Evolutionary conservation across 2,888 invertebrate genomes (phyloP).

Genomic region (Ornithoptera alexandrae): DNA sequence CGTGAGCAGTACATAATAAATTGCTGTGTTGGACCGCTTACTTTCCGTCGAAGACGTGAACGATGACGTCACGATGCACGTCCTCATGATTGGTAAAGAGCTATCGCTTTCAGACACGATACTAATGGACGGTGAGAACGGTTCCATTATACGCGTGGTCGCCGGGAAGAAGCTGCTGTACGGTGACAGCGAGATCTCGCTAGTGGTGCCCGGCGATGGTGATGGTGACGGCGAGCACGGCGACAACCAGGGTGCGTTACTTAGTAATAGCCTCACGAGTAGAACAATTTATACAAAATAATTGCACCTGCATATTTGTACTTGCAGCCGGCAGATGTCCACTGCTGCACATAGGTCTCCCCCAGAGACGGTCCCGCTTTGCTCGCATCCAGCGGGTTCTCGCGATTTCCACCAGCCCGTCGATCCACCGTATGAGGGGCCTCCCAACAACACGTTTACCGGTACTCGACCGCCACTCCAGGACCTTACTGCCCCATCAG

Average conservation of each 20-base stretch:
- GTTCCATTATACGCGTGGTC: constrained; percentile 58
- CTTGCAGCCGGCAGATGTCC: no score
- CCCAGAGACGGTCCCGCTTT: no score
- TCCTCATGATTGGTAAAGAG: background rate
- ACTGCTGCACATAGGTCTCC: no score
- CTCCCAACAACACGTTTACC: no score
- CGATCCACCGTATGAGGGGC: no score
- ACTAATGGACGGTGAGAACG: constrained; percentile 56
- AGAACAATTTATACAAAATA: no score
- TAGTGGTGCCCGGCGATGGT: constrained; percentile 46
- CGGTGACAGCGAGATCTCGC: constrained; percentile 52
- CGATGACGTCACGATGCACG: background rate
- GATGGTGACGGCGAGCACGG: constrained; percentile 38
- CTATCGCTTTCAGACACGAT: constrained; percentile 54
- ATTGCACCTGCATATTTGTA: no score
- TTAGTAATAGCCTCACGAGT: no score
- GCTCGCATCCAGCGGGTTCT: no score
- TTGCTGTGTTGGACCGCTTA: background rate
- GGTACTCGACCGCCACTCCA: no score
- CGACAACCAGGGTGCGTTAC: background rate
- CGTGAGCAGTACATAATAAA: constrained; percentile 34
- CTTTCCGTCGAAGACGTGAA: background rate
- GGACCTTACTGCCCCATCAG: no score
- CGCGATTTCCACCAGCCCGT: no score
- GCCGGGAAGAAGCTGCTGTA: constrained; percentile 59